Base-by-base conservation (phyloP, 2,797 vertebrate species). In the Tinamus major region DNA sequence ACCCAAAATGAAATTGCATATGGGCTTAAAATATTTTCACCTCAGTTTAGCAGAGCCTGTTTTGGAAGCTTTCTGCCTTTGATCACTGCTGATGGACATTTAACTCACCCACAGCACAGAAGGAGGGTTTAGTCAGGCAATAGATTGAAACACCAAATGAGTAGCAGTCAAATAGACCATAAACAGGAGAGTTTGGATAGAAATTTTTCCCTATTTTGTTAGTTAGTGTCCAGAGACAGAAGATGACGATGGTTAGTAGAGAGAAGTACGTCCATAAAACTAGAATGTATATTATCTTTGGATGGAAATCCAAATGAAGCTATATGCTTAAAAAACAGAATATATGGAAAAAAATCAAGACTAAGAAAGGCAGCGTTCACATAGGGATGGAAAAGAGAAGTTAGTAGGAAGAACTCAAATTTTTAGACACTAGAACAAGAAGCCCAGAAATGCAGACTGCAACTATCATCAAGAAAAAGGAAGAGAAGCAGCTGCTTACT, bases 61-160 rank as follows among this genome's bases (percentile, higher is more conserved):
- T 37, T 37, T 79, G 79, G 70, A 90, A 93, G 67, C 31, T 69
- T 89, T 82, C 49, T 87, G 33, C 23, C 26, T 89, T 84, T 89
- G 90, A 59, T 49, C 31, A 69, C 67, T 81, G 78, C 42, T 89
- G 90, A 87, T 69, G 67, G 74, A 89, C 41, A 79, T 20, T 23
- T 89, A 89, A 89, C 31, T 90, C 67, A 85, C 39, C 33, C 85
- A 90, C 48, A 59, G 33, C 37, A 90, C 6, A 61, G 24, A 89
- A 71, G 7, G 0, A 80, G 69, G 35, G 74, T 64, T 56, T 56
- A 56, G 31, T 56, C 55, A 56, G 55, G 55, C 55, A 56, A n/a
- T 78, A 85, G 41, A 91, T 37, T 58, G 53, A 94, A 93, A 83
- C 27, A 87, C 62, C 70, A 83, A 95, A 92, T 62, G 17, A 41